Percentiles rank a stretch among this genome's conserved stretches.
Conservation (phyloP, 1,140 invertebrate genomes). For the Brachionus plicatilis region DNA sequence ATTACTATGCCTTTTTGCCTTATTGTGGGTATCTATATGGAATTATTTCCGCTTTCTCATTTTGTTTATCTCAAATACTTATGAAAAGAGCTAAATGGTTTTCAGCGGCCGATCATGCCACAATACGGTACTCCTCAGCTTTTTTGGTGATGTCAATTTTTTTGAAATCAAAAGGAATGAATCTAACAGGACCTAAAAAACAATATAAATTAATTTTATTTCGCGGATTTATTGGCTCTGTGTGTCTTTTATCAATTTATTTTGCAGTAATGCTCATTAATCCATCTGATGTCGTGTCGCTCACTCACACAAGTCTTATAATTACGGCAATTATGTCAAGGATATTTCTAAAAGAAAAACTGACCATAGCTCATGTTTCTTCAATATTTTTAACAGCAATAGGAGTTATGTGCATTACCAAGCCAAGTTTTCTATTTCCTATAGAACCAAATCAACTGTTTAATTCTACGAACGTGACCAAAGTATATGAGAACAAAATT, state of each 20-base stretch:
- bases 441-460: neutral
- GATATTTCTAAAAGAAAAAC: slow-evolving; percentile 32
- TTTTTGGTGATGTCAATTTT: neutral
- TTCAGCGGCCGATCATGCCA: neutral
- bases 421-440: slow-evolving; percentile 35
- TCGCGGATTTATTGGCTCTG: slow-evolving; percentile 6
- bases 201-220: neutral
- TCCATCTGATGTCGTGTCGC: slow-evolving; percentile 5
- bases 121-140: neutral
- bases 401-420: slow-evolving; percentile 7
- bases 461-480: neutral
- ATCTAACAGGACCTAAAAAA: neutral
- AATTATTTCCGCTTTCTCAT: slow-evolving; percentile 2
- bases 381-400: slow-evolving; percentile 21
- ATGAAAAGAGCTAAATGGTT: slow-evolving; percentile 5
- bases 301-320: slow-evolving; percentile 10
- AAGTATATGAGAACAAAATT: neutral
- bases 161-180: slow-evolving; percentile 4
- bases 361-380: slow-evolving; percentile 18
- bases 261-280: slow-evolving; percentile 33
- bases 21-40: neutral
- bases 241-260: slow-evolving; percentile 7
- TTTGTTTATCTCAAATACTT: slow-evolving; percentile 7
- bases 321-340: slow-evolving; percentile 32
- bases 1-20: neutral